Base-by-base conservation (phyloP, 1,140 invertebrate genomes). In the Polypedilum pembai region DNA sequence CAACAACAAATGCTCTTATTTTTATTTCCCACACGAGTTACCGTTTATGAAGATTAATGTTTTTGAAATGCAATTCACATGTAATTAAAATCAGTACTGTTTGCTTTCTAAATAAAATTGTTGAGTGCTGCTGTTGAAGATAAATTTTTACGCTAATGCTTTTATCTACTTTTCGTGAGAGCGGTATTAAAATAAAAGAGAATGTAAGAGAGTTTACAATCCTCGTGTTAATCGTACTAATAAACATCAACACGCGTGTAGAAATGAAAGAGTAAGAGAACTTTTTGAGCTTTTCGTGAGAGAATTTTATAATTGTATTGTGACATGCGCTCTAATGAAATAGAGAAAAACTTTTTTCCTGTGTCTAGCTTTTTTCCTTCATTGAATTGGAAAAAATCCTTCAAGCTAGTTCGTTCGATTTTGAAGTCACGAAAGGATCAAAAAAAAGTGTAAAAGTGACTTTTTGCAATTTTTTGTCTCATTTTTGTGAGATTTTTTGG, bases 341-440 rank as follows among this genome's bases (percentile, higher is more conserved):
- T n/a, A n/a, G 45, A 56, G 45, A 56, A 56, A 56, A 56, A 56
- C 12, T 12, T 56, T 56, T 56, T 45, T 56, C 15, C 10, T 56
- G 45, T 56, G 45, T 56, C 45, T 56, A 56, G 45, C 45, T 56
- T 56, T 56, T 56, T 56, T 56, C 45, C 45, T 56, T 56, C 45
- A 56, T 56, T 56, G 45, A 56, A 56, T 56, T 56, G 45, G 45
- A 56, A 56, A 56, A 56, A 56, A 56, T 56, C 45, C 45, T 56
- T 56, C 45, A 56, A 56, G 45, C 45, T 56, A 56, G 45, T 56
- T 56, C 45, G 45, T 56, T 56, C 45, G 45, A 56, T 56, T 56
- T 56, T 10, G 8, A 56, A n/a, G 45, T 56, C 45, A 56, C n/a
- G 45, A 15, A 56, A 12, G 45, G n/a, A 15, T 4, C 45, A 56